Conservation (phyloP, 2,113 vertebrate genomes). For the Laticauda laticaudata region DNA sequence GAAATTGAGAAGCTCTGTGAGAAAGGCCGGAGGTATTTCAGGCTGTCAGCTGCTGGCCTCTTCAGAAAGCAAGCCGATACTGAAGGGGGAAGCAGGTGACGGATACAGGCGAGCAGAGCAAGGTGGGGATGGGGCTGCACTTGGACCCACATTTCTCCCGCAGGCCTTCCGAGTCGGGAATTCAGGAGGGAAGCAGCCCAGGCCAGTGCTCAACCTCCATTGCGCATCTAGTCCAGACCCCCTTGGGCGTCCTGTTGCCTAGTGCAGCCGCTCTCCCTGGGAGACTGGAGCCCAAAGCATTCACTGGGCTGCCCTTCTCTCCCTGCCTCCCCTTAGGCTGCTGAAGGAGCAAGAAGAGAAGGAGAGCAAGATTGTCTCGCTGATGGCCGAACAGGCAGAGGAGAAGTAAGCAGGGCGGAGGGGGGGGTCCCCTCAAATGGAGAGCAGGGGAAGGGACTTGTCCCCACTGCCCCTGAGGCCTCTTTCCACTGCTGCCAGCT, state of each 20-base stretch:
- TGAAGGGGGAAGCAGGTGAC: neutral
- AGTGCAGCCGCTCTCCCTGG: neutral
- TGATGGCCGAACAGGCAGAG: conserved; percentile 71
- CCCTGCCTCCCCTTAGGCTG: conserved; percentile 36
- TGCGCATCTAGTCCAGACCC: neutral
- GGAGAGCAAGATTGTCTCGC: conserved; percentile 65
- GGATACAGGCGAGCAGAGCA: neutral
- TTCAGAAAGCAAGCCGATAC: neutral
- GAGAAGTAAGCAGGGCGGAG: conserved; percentile 64
- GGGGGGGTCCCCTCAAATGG: conserved; percentile 19
- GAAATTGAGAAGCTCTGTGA: conserved; percentile 80
- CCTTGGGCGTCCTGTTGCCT: neutral
- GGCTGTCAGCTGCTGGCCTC: accelerated
- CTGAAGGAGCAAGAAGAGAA: conserved; percentile 71
- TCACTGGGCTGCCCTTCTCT: neutral
- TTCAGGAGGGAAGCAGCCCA: neutral
- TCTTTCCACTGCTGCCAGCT: neutral
- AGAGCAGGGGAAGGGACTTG: neutral
- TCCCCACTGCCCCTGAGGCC: neutral
- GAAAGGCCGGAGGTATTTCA: conserved; percentile 74
- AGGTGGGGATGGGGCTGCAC: neutral
- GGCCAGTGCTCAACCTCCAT: neutral
- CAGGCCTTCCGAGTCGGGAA: neutral
- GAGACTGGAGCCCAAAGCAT: neutral
- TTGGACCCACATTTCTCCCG: neutral